Evolutionary conservation across 2,888 invertebrate species (phyloP).

Genomic region (Sarcophaga caerulescens): DNA sequence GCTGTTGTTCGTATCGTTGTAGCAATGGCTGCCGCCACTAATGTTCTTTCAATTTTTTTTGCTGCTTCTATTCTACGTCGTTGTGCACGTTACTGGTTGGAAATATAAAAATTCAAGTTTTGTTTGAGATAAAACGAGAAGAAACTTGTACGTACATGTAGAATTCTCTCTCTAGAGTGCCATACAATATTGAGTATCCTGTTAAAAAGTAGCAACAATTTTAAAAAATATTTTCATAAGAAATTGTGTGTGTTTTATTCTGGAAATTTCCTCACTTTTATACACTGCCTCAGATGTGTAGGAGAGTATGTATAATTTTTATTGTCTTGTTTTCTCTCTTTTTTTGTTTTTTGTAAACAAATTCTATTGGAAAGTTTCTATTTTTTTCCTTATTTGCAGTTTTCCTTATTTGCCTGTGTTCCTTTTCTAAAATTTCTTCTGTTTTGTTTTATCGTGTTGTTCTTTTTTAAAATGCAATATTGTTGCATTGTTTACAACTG

Average conservation of each 20-base stretch:
- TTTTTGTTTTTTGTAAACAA: not conserved
- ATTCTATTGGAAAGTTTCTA: not conserved
- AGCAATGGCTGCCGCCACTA: too few species aligned
- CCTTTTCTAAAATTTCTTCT: not conserved
- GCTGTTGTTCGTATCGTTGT: not conserved
- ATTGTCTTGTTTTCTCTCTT: not conserved
- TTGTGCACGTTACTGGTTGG: too few species aligned
- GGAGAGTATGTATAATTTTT: not conserved
- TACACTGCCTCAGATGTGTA: too few species aligned
- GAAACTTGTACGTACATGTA: too few species aligned
- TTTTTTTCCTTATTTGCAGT: not conserved
- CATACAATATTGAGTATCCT: conserved; percentile 5
- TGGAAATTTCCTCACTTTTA: not conserved
- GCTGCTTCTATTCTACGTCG: too few species aligned
- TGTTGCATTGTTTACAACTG: conserved; percentile 6
- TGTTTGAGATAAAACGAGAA: too few species aligned
- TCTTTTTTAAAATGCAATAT: not conserved
- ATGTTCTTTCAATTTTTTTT: too few species aligned
- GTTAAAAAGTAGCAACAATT: conserved; percentile 18
- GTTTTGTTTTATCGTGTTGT: not conserved
- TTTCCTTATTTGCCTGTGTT: not conserved
- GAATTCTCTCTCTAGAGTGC: not conserved
- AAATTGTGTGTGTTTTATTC: not conserved
- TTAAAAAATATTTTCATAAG: not conserved
- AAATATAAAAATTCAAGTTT: too few species aligned